phyloP scores from a whole-genome alignment of 2,113 vertebrate genomes.

The Pelvicachromis taeniatus region DNA sequence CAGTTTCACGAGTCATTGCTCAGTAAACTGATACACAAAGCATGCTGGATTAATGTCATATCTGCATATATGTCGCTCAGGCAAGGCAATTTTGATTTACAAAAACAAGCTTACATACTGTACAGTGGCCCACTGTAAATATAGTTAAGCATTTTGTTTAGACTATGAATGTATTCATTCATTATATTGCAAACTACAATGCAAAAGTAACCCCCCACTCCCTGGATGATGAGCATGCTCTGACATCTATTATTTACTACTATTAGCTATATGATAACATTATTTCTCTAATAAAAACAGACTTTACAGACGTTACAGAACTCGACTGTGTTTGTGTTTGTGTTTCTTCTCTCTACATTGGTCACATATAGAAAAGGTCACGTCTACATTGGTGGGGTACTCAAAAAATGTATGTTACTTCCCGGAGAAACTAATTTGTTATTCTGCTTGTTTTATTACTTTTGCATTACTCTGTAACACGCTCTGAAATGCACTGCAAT shows the following conservation, averaged over 20 bases:
- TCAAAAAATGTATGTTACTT: background rate
- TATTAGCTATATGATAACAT: background rate
- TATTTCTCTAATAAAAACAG: constrained; percentile 44
- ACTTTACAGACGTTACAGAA: background rate
- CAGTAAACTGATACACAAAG: background rate
- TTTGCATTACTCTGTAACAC: background rate
- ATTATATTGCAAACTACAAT: background rate
- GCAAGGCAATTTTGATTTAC: background rate
- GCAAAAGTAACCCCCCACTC: background rate
- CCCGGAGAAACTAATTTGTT: background rate
- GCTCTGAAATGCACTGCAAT: background rate
- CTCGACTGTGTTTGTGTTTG: background rate
- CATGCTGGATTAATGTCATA: background rate
- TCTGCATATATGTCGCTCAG: background rate
- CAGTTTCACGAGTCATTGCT: background rate
- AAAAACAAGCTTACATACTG: background rate
- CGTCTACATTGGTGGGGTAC: background rate
- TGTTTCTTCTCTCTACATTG: background rate
- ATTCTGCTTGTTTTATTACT: background rate
- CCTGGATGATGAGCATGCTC: background rate
- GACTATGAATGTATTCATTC: background rate
- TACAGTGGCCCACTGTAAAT: background rate
- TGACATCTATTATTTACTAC: background rate
- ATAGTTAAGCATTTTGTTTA: background rate
- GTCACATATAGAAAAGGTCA: too few species aligned